These are phyloP conservation scores for Chymomyza procnemis DNA, from an alignment of 2,888 invertebrate genomes.

Conservation along the genomic window DNA sequence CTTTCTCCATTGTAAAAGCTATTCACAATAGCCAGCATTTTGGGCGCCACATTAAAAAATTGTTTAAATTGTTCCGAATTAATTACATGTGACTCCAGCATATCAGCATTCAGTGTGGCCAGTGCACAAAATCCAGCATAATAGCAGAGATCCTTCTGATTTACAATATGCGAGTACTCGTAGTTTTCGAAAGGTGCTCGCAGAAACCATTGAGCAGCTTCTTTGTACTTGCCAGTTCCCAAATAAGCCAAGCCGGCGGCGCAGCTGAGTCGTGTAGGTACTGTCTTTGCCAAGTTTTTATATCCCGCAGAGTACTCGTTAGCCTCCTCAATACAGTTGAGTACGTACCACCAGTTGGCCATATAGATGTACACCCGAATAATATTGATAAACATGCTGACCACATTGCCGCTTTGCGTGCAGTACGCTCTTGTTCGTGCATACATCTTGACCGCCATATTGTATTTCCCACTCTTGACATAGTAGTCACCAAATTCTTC, in stretches of 20 bases:
- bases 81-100: conserved; percentile 25
- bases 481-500: conserved; percentile 63
- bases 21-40: conserved; percentile 30
- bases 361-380: conserved; percentile 60
- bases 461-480: conserved; percentile 55
- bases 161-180: conserved; percentile 52
- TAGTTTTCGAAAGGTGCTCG: conserved; percentile 38
- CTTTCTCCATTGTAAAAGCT: conserved; percentile 31
- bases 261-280: conserved; percentile 51
- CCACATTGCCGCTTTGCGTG: conserved; percentile 56
- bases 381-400: conserved; percentile 53
- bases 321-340: conserved; percentile 58
- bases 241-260: conserved; percentile 55
- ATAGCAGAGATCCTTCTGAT: conserved; percentile 48
- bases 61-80: conserved; percentile 43
- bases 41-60: conserved; percentile 39
- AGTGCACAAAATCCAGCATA: conserved; percentile 49
- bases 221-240: conserved; percentile 52
- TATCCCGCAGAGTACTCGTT: conserved; percentile 52
- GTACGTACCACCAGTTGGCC: conserved; percentile 63
- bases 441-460: conserved; percentile 54
- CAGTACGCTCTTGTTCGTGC: conserved; percentile 54
- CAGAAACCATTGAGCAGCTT: conserved; percentile 51
- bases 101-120: conserved; percentile 47
- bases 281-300: conserved; percentile 29